Evolutionary conservation across 2,113 vertebrate species (phyloP).

Genomic region (Syngnathus scovelli): DNA sequence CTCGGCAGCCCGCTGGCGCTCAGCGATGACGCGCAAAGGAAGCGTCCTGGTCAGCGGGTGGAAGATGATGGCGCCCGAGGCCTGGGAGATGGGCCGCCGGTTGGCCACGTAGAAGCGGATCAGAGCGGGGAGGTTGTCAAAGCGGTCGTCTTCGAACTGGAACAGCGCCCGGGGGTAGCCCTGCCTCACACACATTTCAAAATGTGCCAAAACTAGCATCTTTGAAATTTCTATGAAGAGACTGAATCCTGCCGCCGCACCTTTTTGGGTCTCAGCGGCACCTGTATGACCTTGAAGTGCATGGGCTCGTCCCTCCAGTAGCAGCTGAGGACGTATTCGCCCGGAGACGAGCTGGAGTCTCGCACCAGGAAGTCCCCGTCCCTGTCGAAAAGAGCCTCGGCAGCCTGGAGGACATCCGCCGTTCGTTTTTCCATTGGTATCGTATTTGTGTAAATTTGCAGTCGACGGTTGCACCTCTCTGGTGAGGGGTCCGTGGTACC

Average conservation of each 20-base stretch:
- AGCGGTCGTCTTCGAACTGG: constrained; percentile 85
- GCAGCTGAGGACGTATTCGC: constrained; percentile 79
- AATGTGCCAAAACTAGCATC: too few species aligned
- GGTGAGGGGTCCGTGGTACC: constrained; percentile 78
- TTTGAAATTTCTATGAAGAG: too few species aligned
- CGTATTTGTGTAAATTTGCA: background rate
- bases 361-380: constrained; percentile 86
- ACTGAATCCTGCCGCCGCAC: constrained; percentile 23
- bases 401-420: constrained; percentile 56
- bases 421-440: background rate
- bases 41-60: constrained; percentile 71
- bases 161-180: constrained; percentile 77
- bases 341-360: constrained; percentile 63
- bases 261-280: constrained; percentile 77
- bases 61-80: constrained; percentile 75
- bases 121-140: constrained; percentile 78
- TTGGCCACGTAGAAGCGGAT: constrained; percentile 75
- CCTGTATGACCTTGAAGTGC: constrained; percentile 82
- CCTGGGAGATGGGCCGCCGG: constrained; percentile 71
- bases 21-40: constrained; percentile 69
- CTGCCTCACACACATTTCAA: constrained; percentile 35
- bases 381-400: constrained; percentile 71
- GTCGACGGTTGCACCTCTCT: constrained; percentile 66
- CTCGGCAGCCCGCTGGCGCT: constrained; percentile 45
- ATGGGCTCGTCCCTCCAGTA: constrained; percentile 70